These are phyloP conservation scores for Nibea albiflora DNA, from an alignment of 2,113 vertebrate species.

Conservation along the genomic window DNA sequence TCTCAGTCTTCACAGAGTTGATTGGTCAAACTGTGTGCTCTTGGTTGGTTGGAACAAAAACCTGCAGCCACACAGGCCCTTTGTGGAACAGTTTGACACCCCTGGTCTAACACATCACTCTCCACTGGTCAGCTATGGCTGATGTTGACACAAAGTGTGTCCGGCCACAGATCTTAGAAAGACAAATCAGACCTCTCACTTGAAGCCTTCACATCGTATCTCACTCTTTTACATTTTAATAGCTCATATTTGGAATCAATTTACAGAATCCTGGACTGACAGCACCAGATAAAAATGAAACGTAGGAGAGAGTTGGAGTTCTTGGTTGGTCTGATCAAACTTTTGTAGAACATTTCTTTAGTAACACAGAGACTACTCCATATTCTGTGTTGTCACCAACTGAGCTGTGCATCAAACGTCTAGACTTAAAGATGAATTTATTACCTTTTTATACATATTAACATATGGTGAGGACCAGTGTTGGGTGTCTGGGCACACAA, in stretches of 20 bases:
- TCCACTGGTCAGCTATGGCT: too few relatives aligned
- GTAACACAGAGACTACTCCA: neutral
- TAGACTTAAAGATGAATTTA: neutral
- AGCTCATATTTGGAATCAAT: conserved; percentile 32
- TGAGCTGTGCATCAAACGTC: neutral
- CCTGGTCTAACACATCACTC: too few relatives aligned
- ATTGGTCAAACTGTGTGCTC: too few relatives aligned
- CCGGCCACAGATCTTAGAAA: too few relatives aligned
- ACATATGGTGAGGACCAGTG: too few relatives aligned
- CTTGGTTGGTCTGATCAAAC: neutral
- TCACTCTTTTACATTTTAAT: conserved; percentile 9
- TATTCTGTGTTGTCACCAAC: neutral
- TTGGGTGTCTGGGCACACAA: neutral
- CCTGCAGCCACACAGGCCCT: too few relatives aligned
- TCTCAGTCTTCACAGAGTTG: too few relatives aligned
- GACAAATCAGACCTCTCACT: neutral
- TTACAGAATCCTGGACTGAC: conserved; percentile 21
- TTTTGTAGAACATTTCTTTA: neutral
- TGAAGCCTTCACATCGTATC: conserved; percentile 38
- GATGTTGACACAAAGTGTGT: too few relatives aligned
- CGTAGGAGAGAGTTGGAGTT: neutral
- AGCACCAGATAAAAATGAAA: neutral
- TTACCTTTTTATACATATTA: too few relatives aligned
- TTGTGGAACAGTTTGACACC: too few relatives aligned
- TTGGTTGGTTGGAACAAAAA: too few relatives aligned